phyloP scores from a whole-genome alignment of 2,113 vertebrate genomes.

The Apaloderma vittatum region DNA sequence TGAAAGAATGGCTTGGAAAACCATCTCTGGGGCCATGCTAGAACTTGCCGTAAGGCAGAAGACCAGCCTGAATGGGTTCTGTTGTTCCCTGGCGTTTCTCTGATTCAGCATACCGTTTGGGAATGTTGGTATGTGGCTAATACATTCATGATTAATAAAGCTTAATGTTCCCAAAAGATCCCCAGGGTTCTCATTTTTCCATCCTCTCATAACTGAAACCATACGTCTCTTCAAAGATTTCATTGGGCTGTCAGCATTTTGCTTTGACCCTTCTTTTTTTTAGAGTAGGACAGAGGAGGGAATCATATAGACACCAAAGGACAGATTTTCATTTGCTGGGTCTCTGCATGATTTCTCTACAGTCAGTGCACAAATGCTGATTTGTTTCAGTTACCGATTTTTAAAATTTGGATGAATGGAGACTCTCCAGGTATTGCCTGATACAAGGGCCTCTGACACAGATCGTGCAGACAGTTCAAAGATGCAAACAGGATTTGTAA shows the following conservation, averaged over 20 bases:
- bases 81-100: not conserved
- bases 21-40: not conserved
- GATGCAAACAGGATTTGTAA: constrained; percentile 7
- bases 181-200: constrained; percentile 47
- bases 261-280: constrained; percentile 35
- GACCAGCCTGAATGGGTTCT: not conserved
- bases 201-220: constrained; percentile 40
- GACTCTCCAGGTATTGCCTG: not conserved
- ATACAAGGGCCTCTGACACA: not conserved
- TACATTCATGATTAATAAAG: constrained; percentile 48
- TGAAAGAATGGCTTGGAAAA: not conserved
- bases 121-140: constrained; percentile 36
- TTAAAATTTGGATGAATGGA: constrained; percentile 8
- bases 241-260: constrained; percentile 8
- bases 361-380: not conserved
- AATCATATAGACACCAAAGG: accelerated
- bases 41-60: not conserved
- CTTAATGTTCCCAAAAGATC: constrained; percentile 23
- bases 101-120: not conserved
- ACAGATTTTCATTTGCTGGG: not conserved
- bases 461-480: not conserved
- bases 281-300: not conserved
- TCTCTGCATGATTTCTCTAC: not conserved
- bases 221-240: constrained; percentile 19
- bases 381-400: not conserved